A percentile compares a stretch with the other conserved stretches of the same genome.
phyloP scores from a whole-genome alignment of 1,140 invertebrate genomes.

The Aradophagus sp. region DNA sequence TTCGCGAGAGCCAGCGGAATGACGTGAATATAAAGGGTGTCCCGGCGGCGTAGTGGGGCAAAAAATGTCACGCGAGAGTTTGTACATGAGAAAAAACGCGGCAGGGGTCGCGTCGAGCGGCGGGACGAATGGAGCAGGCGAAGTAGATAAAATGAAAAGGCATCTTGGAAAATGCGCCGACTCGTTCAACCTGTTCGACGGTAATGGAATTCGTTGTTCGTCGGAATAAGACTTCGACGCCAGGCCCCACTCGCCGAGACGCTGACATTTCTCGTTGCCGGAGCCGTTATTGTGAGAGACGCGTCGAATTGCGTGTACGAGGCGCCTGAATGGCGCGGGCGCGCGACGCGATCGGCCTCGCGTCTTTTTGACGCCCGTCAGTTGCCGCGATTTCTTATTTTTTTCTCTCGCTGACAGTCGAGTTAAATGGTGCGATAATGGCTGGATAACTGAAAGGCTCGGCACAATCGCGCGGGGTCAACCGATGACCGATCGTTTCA shows the following conservation, averaged over 20 bases:
- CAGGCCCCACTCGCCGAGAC: slow-evolving; percentile 45
- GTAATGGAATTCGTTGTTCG: slow-evolving; percentile 59
- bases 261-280: slow-evolving; percentile 49
- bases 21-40: slow-evolving; percentile 38
- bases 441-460: slow-evolving; percentile 37
- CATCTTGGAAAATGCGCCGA: slow-evolving; percentile 53
- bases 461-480: slow-evolving; percentile 22
- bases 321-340: slow-evolving; percentile 10
- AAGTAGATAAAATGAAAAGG: slow-evolving; percentile 58
- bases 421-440: slow-evolving; percentile 51
- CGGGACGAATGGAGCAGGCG: slow-evolving; percentile 45
- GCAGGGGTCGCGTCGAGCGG: slow-evolving; percentile 30
- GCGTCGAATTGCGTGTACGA: slow-evolving; percentile 39
- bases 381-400: slow-evolving; percentile 45
- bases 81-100: slow-evolving; percentile 17
- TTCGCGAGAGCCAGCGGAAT: slow-evolving; percentile 30
- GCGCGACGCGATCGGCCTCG: slow-evolving; percentile 45
- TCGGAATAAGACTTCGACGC: slow-evolving; percentile 58
- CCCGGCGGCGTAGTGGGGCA: neutral
- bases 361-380: slow-evolving; percentile 38
- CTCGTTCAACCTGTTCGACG: slow-evolving; percentile 57
- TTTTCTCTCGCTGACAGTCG: slow-evolving; percentile 38
- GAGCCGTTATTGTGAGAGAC: slow-evolving; percentile 39
- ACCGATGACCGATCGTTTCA: no score
- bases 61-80: slow-evolving; percentile 13